phyloP scores from a whole-genome alignment of 2,888 invertebrate species.

The Chydorus sphaericus region DNA sequence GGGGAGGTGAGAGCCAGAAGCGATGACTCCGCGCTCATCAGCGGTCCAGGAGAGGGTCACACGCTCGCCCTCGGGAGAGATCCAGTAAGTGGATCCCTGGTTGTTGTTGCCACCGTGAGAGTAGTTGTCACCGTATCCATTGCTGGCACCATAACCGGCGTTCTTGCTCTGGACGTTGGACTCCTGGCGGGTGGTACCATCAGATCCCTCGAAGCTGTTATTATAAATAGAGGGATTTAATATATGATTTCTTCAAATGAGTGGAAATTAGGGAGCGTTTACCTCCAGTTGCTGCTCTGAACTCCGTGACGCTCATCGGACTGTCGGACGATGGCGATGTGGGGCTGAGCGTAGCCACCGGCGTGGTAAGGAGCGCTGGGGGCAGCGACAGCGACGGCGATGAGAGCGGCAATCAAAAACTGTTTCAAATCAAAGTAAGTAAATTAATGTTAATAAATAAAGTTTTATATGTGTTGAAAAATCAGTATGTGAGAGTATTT shows the following conservation, averaged over 20 bases:
- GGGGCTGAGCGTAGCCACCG: neutral
- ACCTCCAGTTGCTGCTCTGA: neutral
- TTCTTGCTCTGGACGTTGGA: neutral
- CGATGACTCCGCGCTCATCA: conserved; percentile 42
- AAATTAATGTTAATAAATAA: too few relatives aligned
- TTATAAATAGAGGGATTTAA: too few relatives aligned
- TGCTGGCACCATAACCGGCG: neutral
- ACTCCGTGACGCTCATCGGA: neutral
- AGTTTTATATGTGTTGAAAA: too few relatives aligned
- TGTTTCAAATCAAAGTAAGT: too few relatives aligned
- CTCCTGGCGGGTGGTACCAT: conserved; percentile 11
- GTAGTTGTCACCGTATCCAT: too few relatives aligned
- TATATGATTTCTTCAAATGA: too few relatives aligned
- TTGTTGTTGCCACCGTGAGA: too few relatives aligned
- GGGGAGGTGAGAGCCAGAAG: conserved; percentile 22
- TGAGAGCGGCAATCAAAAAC: too few relatives aligned
- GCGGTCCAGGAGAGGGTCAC: conserved; percentile 37
- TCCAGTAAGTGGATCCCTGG: conserved; percentile 36
- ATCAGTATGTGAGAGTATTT: too few relatives aligned
- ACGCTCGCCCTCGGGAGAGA: conserved; percentile 34
- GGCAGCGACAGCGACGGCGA: neutral
- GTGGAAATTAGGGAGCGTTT: too few relatives aligned
- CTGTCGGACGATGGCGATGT: conserved; percentile 2
- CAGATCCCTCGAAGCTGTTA: conserved; percentile 12
- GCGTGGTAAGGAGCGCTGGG: neutral